Evolutionary conservation across 2,113 vertebrate species (phyloP), one percentile per base, ranked within the genome.

Genomic region (Atlantisia rogersi): DNA sequence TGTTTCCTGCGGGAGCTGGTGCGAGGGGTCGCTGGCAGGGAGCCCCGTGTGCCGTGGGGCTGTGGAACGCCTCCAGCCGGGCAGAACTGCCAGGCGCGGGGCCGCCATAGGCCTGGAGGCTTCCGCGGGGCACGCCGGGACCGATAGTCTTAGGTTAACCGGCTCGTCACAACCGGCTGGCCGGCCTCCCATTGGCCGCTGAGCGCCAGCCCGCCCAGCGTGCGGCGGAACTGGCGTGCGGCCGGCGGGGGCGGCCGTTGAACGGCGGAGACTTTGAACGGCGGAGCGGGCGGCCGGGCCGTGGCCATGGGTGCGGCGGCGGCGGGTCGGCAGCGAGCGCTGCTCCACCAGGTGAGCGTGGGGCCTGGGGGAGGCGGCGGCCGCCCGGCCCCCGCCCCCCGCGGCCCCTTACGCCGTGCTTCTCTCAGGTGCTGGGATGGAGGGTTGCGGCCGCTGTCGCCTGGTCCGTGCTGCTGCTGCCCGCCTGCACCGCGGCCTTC

Each of bases 391-490:
- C 24, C 31, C 20, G 3, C 3, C 6, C 16, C 4, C 39, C 6
- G 6, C 46, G 3, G 53, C 18, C 12, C 6, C 55, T 82, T 8
- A 14, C 17, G 12, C 32, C 31, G 13, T 17, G 35, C 55, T 90
- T 22, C 35, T 76, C 50, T 11, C 62, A 99, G 99, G 98, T 99
- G n/a, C 97, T 99, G 59, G 98, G 98, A 77, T 99, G 99, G 99
- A 98, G 99, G 94, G 98, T 98, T 79, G 97, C 97, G 42, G 97
- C 98, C 71, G 98, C 99, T 63, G 94, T 99, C 83, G 97, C 97
- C 29, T 99, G 99, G 99, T 98, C 99, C 24, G 97, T 99, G 74
- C 91, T 99, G 75, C 95, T 99, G 95, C 96, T 99, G 74, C 99
- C 98, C 16, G 6, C 98, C 40, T 98, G 97, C 93, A 98, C 98